A percentile compares a stretch with the other conserved stretches of the same genome.
phyloP scores from a whole-genome alignment of 2,797 vertebrate species.

The Delichon dasypus region DNA sequence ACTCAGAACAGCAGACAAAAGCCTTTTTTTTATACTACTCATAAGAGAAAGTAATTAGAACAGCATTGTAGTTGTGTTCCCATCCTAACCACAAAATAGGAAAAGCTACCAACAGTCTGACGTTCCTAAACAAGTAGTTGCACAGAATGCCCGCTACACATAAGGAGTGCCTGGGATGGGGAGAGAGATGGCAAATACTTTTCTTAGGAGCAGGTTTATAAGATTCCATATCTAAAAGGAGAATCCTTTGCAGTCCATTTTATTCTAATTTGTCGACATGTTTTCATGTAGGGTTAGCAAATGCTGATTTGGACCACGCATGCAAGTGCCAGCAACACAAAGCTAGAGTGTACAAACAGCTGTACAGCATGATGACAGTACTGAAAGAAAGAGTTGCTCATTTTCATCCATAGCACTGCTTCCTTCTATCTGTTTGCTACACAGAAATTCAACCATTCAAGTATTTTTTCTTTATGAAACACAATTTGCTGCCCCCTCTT shows the following conservation, averaged over 20 bases:
- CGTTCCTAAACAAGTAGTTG: not conserved
- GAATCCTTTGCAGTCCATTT: not conserved
- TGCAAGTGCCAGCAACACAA: not conserved
- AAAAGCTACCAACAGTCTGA: not conserved
- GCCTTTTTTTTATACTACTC: not conserved
- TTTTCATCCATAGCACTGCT: not conserved
- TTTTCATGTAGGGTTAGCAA: not conserved
- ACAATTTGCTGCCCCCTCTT: not conserved
- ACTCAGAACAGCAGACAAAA: not conserved
- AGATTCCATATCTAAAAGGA: not conserved
- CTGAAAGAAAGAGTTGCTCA: not conserved
- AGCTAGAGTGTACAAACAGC: not conserved
- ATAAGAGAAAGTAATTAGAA: not conserved
- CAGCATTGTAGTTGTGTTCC: not conserved
- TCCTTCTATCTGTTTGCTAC: not conserved
- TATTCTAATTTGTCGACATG: not conserved
- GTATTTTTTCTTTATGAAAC: not conserved
- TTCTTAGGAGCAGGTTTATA: not conserved
- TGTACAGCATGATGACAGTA: not conserved
- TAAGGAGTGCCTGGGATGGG: not conserved
- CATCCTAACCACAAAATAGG: not conserved
- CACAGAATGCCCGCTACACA: not conserved
- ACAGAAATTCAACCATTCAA: not conserved
- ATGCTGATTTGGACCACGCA: not conserved
- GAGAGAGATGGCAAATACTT: not conserved